Evolutionary conservation across 92 coral and sea anemone species (phyloP), one percentile per base, ranked within the genome.

Genomic region (Zoanthus gigantus): DNA sequence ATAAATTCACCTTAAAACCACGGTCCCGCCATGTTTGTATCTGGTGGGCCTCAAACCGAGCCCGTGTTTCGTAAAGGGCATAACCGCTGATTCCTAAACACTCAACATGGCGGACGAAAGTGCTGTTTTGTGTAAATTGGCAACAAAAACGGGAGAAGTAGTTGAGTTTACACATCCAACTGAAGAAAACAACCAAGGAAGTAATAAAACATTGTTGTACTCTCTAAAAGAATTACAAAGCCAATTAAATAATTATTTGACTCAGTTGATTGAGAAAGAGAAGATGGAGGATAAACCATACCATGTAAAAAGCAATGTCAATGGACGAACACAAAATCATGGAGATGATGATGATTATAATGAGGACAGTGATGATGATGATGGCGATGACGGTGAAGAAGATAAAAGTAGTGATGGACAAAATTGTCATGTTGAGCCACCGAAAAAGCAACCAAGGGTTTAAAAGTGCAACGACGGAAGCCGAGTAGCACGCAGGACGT

Each of bases 21-120:
- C 74, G 75, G 76, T 23, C 85, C 85, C 85, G 85, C 85, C 85
- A 81, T 81, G 15, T 81, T 81, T 81, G 85, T 4, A 37, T 53
- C 53, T 68, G 56, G 56, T 23, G 28, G 29, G 23, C 23, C 60
- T 58, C 14, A 78, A 30, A 5, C 29, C 66, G 85, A 65, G 85
- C 85, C 85, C 85, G 85, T 67, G 85, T 7, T 81, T 45, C 75
- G 16, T 66, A 6, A 12, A 12, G 29, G 57, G 42, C 45, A 77
- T 28, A 45, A 66, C 76, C 85, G 85, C 85, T 81, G 85, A 28
- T 9, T 11, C 13, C n/a, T n/a, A 46, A 48, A 50, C 9, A 48
- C 29, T 15, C 61, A 76, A 52, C 9, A 76, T 76, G 82, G 82
- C 82, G 82, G 66, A 29, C 50, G 23, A 14, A 12, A 57, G 54